Evolutionary conservation across 1,140 invertebrate genomes (phyloP).

Genomic region (Temnothorax curvispinosus): DNA sequence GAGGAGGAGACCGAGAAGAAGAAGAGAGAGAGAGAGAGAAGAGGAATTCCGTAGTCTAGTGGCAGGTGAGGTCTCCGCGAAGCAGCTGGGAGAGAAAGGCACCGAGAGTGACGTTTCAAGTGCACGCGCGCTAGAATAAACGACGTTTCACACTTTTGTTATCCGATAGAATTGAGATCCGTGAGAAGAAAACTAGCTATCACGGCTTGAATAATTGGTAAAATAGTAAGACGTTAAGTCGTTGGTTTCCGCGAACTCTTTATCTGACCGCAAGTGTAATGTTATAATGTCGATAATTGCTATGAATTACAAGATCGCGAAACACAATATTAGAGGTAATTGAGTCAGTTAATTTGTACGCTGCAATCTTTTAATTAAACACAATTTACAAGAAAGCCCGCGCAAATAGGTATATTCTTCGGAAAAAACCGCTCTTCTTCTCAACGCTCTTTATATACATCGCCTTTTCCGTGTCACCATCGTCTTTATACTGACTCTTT

Average conservation of each 20-base stretch:
- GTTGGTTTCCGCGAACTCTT: not conserved
- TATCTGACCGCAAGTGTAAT: not conserved
- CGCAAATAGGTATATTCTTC: not conserved
- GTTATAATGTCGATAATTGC: not conserved
- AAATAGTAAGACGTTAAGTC: not conserved
- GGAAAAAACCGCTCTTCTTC: not conserved
- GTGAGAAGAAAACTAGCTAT: slow-evolving; percentile 5
- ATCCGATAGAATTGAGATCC: not conserved
- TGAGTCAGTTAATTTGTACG: not conserved
- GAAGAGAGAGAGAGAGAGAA: not conserved
- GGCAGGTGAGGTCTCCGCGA: slow-evolving; percentile 56
- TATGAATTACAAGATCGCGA: slow-evolving; percentile 1
- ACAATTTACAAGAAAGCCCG: not conserved
- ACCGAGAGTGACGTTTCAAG: slow-evolving; percentile 28
- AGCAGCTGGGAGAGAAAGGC: slow-evolving; percentile 30
- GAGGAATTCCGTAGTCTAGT: slow-evolving; percentile 45
- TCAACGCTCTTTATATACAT: not conserved
- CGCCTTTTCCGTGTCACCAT: no score
- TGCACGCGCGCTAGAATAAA: not conserved
- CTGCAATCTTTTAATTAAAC: not conserved
- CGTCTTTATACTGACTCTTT: not conserved
- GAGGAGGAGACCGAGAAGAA: not conserved
- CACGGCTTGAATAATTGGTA: slow-evolving; percentile 11
- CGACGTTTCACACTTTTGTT: slow-evolving; percentile 2
- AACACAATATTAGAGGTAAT: not conserved